A percentile compares a stretch with the other conserved stretches of the same genome.
Evolutionary conservation across 2,113 vertebrate genomes (phyloP).

Genomic region (Corythaeola cristata): DNA sequence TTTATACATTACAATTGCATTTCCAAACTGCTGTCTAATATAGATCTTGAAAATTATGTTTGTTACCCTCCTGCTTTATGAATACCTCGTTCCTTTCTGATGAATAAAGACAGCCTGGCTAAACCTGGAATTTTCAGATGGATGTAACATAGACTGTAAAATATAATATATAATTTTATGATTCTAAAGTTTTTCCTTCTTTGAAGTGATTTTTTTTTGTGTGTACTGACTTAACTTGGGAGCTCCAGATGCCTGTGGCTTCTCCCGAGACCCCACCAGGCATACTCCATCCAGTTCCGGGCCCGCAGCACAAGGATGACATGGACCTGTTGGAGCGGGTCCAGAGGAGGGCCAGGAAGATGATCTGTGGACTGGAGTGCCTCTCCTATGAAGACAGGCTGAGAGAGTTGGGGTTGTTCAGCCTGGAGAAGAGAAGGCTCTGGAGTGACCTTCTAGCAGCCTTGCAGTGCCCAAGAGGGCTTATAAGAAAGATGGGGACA

Average conservation of each 20-base stretch:
- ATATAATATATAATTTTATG: not conserved
- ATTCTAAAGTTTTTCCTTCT: not conserved
- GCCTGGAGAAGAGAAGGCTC: not conserved
- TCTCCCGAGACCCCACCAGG: not conserved
- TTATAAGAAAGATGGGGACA: not conserved
- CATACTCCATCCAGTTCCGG: rapidly evolving
- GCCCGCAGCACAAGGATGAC: not conserved
- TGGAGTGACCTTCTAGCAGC: rapidly evolving
- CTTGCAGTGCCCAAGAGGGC: not conserved
- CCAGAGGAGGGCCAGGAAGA: not conserved
- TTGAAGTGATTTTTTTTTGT: not conserved
- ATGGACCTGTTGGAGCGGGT: not conserved
- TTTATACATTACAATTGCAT: not conserved
- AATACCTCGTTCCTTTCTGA: not conserved
- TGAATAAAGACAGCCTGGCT: not conserved
- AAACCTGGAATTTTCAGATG: not conserved
- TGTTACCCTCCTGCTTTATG: not conserved
- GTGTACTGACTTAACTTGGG: not conserved
- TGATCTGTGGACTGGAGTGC: not conserved
- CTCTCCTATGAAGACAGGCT: not conserved
- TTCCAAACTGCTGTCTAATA: not conserved
- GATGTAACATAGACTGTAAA: not conserved
- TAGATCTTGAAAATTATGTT: not conserved
- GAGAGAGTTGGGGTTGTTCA: not conserved
- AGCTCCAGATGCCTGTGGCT: not conserved